phyloP scores from a whole-genome alignment of 1,140 invertebrate species.

The Sipha flava region DNA sequence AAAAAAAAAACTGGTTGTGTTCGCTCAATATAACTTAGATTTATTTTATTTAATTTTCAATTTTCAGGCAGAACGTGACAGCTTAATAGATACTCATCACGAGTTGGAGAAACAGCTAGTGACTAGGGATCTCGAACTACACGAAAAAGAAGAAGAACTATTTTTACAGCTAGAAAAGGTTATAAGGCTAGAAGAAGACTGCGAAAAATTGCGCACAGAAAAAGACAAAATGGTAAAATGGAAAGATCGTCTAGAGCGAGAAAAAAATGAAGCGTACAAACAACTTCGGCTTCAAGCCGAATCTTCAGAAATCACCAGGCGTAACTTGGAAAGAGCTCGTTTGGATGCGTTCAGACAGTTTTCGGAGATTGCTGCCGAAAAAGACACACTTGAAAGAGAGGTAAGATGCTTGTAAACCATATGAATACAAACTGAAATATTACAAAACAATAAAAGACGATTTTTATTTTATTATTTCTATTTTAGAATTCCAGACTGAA shows the following conservation, averaged over 20 bases:
- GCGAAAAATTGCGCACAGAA: conserved; percentile 47
- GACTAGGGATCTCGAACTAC: conserved; percentile 49
- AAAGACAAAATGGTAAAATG: conserved; percentile 46
- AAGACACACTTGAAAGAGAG: conserved; percentile 52
- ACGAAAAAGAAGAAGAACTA: conserved; percentile 55
- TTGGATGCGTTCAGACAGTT: conserved; percentile 53
- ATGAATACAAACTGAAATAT: too few species aligned
- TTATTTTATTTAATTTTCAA: not conserved
- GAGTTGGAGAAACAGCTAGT: conserved; percentile 49
- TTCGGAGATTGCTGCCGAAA: conserved; percentile 52
- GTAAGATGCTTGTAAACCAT: too few species aligned
- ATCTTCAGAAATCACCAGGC: conserved; percentile 51
- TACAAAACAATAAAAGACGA: too few species aligned
- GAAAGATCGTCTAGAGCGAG: conserved; percentile 45
- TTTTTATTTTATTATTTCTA: too few species aligned
- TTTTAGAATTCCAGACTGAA: conserved; percentile 18
- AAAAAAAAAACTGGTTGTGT: not conserved
- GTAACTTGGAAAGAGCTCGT: conserved; percentile 50
- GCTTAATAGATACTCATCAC: conserved; percentile 46
- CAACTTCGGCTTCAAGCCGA: conserved; percentile 50
- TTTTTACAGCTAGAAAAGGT: conserved; percentile 53
- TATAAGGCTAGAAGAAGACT: conserved; percentile 53
- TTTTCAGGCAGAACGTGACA: conserved; percentile 52
- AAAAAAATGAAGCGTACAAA: conserved; percentile 46
- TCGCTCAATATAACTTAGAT: not conserved